Evolutionary conservation across 2,797 vertebrate species (phyloP).

Genomic region (Dendrocincla tyrannina): DNA sequence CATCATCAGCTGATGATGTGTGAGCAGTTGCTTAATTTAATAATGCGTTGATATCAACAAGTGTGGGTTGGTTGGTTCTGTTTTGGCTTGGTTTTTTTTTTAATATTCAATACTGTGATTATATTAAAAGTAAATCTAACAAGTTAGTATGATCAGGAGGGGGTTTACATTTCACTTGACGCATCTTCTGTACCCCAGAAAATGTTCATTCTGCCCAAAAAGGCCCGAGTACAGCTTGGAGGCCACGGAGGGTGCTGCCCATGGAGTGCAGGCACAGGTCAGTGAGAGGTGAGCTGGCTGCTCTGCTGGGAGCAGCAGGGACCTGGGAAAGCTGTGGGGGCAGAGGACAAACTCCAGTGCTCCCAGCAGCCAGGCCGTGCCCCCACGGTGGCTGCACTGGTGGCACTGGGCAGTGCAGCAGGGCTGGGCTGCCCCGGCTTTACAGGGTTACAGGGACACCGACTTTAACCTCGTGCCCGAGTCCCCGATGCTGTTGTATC

Average conservation of each 20-base stretch:
- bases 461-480: not conserved
- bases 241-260: not conserved
- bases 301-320: not conserved
- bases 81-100: not conserved
- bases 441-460: not conserved
- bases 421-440: not conserved
- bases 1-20: not conserved
- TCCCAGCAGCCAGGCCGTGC: fast-evolving
- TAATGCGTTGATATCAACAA: not conserved
- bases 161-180: not conserved
- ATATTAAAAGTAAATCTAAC: not conserved
- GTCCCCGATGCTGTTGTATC: not conserved
- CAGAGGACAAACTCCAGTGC: not conserved
- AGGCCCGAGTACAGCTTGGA: not conserved
- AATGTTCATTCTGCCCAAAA: not conserved
- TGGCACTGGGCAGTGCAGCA: not conserved
- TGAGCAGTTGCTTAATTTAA: not conserved
- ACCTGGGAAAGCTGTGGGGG: not conserved
- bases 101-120: not conserved
- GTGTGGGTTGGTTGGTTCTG: not conserved
- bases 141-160: not conserved
- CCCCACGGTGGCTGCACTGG: not conserved
- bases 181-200: not conserved
- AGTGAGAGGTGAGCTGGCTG: not conserved
- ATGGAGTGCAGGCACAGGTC: fast-evolving